Evolutionary conservation across 2,113 vertebrate genomes (phyloP).

Genomic region (Corydoras maculifer): DNA sequence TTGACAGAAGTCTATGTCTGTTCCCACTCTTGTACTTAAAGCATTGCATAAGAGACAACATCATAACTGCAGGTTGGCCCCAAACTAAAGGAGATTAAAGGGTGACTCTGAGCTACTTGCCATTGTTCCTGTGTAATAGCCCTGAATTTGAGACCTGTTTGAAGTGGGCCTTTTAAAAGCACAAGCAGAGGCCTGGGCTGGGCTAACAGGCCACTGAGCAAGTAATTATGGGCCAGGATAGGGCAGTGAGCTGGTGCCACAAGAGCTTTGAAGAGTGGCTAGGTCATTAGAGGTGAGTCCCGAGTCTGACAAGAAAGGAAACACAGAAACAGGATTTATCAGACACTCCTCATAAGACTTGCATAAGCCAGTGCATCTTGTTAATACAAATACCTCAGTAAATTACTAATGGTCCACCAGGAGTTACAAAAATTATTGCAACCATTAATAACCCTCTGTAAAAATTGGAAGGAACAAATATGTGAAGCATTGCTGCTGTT

Average conservation of each 20-base stretch:
- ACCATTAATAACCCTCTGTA: background rate
- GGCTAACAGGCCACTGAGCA: conserved; percentile 31
- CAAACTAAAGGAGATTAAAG: conserved; percentile 32
- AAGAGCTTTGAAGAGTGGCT: conserved; percentile 33
- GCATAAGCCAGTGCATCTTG: conserved; percentile 3
- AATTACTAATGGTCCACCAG: background rate
- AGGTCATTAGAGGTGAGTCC: conserved; percentile 35
- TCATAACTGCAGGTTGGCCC: background rate
- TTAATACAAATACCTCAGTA: conserved; percentile 5
- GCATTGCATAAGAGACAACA: background rate
- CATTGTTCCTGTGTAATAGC: conserved; percentile 39
- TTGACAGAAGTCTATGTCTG: background rate
- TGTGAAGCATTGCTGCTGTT: background rate
- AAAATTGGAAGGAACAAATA: background rate
- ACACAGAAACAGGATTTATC: conserved; percentile 31
- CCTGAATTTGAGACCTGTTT: conserved; percentile 34
- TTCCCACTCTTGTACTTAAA: background rate
- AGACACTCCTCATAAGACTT: background rate
- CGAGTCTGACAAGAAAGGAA: conserved; percentile 32
- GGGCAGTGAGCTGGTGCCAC: conserved; percentile 26
- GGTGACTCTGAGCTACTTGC: conserved; percentile 40
- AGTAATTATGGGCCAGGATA: conserved; percentile 37
- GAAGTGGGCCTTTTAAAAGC: conserved; percentile 31
- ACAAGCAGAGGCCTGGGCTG: conserved; percentile 15
- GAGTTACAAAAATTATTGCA: background rate